Evolutionary conservation across 2,113 vertebrate species (phyloP), one percentile per base, ranked within the genome.

Genomic region (Equus quagga): DNA sequence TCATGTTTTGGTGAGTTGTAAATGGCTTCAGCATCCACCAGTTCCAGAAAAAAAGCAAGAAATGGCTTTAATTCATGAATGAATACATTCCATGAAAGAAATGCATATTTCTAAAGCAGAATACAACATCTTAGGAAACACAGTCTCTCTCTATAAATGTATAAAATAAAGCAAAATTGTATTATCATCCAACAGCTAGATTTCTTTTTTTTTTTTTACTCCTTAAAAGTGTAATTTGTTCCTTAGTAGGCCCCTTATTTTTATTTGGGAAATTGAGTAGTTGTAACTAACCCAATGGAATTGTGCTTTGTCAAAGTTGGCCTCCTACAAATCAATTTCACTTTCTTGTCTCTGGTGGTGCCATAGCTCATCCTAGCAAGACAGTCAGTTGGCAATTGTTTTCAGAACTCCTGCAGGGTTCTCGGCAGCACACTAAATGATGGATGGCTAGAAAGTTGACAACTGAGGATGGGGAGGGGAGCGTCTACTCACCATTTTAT

Each of bases 1-100:
- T 90, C 79, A 80, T 88, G 72, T 96, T 96, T 96, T 95, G 73
- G 26, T 98, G 97, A 98, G 64, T 96, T 97, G 92, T 76, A 76
- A 75, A 76, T 96, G 80, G 75, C 64, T 96, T 91, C 41, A 72
- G 49, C 62, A 89, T 95, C 97, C 96, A 67, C 65, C 73, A 94
- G 21, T 90, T 96, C 65, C 65, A 92, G 82, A 96, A 81, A 46
- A 95, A 56, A 82, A 94, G 31, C 46, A 72, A 21, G 86, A 95
- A 96, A 90, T 62, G 31, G 13, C n/a, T 92, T 97, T 92, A 95
- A 94, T 95, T 90, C 65, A 90, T 84, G 78, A 90, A 96, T 90
- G 8, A 93, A 79, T 92, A 82, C 62, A 95, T 93, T 86, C 58
- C 85, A 89, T 84, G n/a, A 88, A 44, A 96, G 89, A 92, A 96